A percentile compares a stretch with the other conserved stretches of the same genome.
Conservation (phyloP, 2,888 invertebrate genomes). For the Neuroscelio doddi region DNA sequence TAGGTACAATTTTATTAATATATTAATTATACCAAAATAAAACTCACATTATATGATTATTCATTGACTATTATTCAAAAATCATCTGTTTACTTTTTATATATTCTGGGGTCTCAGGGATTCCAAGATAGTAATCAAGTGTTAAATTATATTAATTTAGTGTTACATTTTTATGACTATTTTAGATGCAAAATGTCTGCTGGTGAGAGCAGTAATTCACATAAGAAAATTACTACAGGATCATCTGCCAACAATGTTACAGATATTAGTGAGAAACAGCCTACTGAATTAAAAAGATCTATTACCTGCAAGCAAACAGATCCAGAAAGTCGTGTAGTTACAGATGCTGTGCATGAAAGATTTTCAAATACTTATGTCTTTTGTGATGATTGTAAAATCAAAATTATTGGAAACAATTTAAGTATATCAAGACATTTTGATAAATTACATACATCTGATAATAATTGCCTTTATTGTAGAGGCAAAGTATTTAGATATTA, state of each 20-base stretch:
- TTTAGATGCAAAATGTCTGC: not conserved
- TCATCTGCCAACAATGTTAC: too few relatives aligned
- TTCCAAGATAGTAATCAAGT: not conserved
- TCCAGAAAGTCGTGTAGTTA: slow-evolving; percentile 49
- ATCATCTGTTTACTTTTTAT: too few relatives aligned
- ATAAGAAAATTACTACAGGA: not conserved
- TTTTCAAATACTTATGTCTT: slow-evolving; percentile 53
- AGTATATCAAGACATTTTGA: slow-evolving; percentile 63
- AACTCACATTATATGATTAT: too few relatives aligned
- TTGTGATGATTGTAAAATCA: slow-evolving; percentile 58
- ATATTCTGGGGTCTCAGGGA: too few relatives aligned
- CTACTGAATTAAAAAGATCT: too few relatives aligned
- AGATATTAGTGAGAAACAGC: too few relatives aligned
- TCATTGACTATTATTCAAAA: too few relatives aligned
- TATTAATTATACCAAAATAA: too few relatives aligned
- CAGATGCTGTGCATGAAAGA: slow-evolving; percentile 65
- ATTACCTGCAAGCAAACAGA: too few relatives aligned
- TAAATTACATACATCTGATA: slow-evolving; percentile 53
- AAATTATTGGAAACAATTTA: slow-evolving; percentile 49
- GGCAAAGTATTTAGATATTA: slow-evolving; percentile 62
- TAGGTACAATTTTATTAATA: too few relatives aligned
- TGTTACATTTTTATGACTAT: not conserved
- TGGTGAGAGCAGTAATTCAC: not conserved
- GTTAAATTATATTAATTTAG: not conserved
- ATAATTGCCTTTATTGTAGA: slow-evolving; percentile 58